Evolutionary conservation across 2,888 invertebrate species (phyloP).

Genomic region (Rhogogaster chlorosoma): DNA sequence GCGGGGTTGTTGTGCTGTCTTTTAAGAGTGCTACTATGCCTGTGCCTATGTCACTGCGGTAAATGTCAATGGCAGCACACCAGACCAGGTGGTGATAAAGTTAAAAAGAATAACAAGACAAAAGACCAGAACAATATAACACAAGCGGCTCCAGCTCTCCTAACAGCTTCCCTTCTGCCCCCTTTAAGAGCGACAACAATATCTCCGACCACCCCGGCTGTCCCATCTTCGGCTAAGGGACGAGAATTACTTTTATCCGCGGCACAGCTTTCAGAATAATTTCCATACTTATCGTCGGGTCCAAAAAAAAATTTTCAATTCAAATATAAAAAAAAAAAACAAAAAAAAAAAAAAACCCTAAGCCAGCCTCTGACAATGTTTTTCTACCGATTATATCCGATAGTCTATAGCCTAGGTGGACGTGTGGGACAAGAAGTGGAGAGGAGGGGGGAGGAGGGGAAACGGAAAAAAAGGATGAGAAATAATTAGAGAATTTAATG

Average conservation of each 20-base stretch:
- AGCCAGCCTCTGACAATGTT: slow-evolving; percentile 32
- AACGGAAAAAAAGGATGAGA: background rate
- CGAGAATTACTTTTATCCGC: slow-evolving; percentile 73
- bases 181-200: slow-evolving; percentile 59
- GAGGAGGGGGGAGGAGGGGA: background rate
- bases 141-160: slow-evolving; percentile 59
- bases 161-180: slow-evolving; percentile 66
- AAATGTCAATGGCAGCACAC: slow-evolving; percentile 82
- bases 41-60: slow-evolving; percentile 89
- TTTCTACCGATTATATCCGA: slow-evolving; percentile 47
- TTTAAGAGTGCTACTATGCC: slow-evolving; percentile 90
- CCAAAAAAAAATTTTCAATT: slow-evolving; percentile 31
- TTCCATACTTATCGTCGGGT: slow-evolving; percentile 42
- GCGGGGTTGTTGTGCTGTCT: slow-evolving; percentile 91
- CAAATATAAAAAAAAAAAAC: too few relatives aligned
- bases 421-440: background rate
- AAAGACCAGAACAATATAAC: slow-evolving; percentile 60
- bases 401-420: slow-evolving; percentile 16
- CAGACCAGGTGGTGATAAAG: slow-evolving; percentile 50
- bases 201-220: slow-evolving; percentile 60
- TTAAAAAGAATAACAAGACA: slow-evolving; percentile 61
- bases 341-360: too few relatives aligned
- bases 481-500: background rate
- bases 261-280: slow-evolving; percentile 72
- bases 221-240: slow-evolving; percentile 67